Base-by-base conservation (phyloP, 1,140 invertebrate species). In the Drosophila ironensis region DNA sequence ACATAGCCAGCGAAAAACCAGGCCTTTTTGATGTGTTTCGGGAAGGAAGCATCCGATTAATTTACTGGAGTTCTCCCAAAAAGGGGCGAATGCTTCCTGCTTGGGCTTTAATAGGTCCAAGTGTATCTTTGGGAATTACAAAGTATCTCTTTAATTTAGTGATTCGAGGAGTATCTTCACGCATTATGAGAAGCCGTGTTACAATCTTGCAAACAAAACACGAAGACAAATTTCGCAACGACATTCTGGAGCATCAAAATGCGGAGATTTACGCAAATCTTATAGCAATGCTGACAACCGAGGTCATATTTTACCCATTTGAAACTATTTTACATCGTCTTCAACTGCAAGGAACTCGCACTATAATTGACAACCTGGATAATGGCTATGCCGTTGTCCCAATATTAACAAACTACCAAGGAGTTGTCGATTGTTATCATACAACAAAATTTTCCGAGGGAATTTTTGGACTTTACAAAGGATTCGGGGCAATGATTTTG, bases 291-390 rank as follows among this genome's bases (percentile, higher is more conserved):
- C 92, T 95, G 46, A 91, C 92, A 8, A 94, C 97, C 38, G 97
- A 98, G 91, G 91, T 97, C 40, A 82, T 97, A 9, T 95, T 98
- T 87, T 99, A 95, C 92, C 98, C 98, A 1, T 91, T 98, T 52
- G 97, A 98, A 91, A 98, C 97, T 0, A 95, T 99, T 40, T 91
- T 98, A 56, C 95, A 98, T 80, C 92, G 94, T 38, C 89, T 95
- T 53, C 94, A 95, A 88, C 91, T 95, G 75, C 93, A 98, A 92
- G 98, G 98, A 12, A 99, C 98, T 1, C 92, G 98, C 67, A 98
- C 98, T n/a, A 98, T 99, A 46, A 97, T 99, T 64, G 98, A 99
- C 90, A 97, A 98, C 91, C 92, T 98, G 44, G 98, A 99, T 89
- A 95, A 94, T 47, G 95, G 97, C 53, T 92, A 94, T 54, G 95